These are phyloP conservation scores for Lepus americanus DNA, from an alignment of 2,113 vertebrate genomes.

Conservation along the genomic window DNA sequence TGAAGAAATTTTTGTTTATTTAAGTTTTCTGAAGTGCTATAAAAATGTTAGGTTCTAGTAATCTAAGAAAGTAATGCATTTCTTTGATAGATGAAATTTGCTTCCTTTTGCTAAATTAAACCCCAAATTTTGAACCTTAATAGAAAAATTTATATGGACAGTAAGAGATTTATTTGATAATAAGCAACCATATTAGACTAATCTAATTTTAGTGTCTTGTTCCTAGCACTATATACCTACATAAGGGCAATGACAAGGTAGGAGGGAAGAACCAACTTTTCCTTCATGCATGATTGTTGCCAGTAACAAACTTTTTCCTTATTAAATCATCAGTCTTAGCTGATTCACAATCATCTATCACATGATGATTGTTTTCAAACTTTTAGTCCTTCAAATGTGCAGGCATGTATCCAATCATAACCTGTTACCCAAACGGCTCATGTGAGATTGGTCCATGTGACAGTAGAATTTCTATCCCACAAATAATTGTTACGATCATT, in stretches of 20 bases:
- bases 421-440: neutral
- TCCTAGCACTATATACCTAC: neutral
- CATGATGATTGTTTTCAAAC: neutral
- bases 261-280: neutral
- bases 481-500: neutral
- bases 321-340: neutral
- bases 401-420: accelerated
- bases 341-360: neutral
- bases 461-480: neutral
- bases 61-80: neutral
- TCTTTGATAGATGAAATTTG: neutral
- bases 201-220: neutral
- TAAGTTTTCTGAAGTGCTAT: neutral
- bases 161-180: neutral
- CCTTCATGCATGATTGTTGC: neutral
- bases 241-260: neutral
- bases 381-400: neutral
- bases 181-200: neutral
- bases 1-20: neutral
- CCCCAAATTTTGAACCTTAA: neutral
- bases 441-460: neutral
- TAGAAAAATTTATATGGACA: neutral
- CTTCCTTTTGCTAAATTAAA: neutral
- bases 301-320: neutral
- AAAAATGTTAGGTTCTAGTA: neutral